Evolutionary conservation across 2,113 vertebrate species (phyloP).

Genomic region (Amazona guildingii): DNA sequence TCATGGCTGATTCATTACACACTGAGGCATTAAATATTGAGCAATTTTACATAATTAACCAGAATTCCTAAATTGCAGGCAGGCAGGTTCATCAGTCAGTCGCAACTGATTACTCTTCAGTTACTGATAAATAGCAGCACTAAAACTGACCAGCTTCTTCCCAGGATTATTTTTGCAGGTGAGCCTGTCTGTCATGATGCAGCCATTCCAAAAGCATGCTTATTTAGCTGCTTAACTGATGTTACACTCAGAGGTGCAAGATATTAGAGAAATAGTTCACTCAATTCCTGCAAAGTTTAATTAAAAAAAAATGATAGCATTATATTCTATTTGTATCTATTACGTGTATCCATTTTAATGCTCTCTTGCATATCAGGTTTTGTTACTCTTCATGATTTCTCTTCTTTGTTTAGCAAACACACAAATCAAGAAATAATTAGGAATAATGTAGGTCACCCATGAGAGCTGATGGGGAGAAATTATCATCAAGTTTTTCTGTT

Average conservation of each 20-base stretch:
- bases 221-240: background rate
- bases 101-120: background rate
- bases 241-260: background rate
- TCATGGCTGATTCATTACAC: conserved; percentile 18
- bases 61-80: conserved; percentile 22
- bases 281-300: background rate
- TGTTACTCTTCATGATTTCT: background rate
- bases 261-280: background rate
- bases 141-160: background rate
- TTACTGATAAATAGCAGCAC: background rate
- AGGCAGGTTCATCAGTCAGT: background rate
- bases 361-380: background rate
- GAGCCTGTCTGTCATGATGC: background rate
- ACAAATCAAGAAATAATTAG: background rate
- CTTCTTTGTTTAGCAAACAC: background rate
- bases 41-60: conserved; percentile 40
- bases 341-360: background rate
- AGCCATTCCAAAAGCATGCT: background rate
- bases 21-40: conserved; percentile 35
- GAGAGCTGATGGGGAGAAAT: background rate
- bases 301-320: background rate
- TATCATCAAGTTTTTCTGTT: background rate
- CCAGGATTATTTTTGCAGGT: background rate
- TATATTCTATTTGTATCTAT: background rate
- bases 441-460: background rate